Evolutionary conservation across 2,888 invertebrate species (phyloP), one percentile per base, ranked within the genome.

Genomic region (Agonopterix subpropinquella): DNA sequence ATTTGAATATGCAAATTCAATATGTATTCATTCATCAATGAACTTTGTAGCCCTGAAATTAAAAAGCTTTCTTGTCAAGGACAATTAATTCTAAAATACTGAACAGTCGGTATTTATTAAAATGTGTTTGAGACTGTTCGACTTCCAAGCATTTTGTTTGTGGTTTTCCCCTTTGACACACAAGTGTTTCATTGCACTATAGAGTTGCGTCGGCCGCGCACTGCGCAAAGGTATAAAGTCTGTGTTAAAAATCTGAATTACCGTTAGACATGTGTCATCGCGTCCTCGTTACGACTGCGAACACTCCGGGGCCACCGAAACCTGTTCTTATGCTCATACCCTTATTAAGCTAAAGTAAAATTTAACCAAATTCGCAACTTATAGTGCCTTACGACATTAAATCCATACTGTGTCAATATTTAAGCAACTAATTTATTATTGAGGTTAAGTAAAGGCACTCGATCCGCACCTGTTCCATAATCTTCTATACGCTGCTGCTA

Each of bases 191-290:
- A 28, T 28, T 28, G 28, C 28, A 28, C 28, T 39, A 37, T 37
- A 37, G 37, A 37, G 0, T 11, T 8, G 65, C 59, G 75, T 67
- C 68, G 66, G 68, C 66, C 66, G 67, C 66, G 65, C 59, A 63
- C 59, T 61, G 56, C 53, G 57, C 43, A 65, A 58, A 64, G 70
- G 72, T 79, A 28, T 28, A 28, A 28, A 28, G 28, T 28, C 28
- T 5, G 28, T 1, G 28, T 28, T 28, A 77, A 80, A 81, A 82
- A 77, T 77, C 66, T 5, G 70, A 68, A 70, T 80, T 79, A 85
- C 87, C 84, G 87, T 85, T 87, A 87, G 84, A 81, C 77, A 75
- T 87, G 84, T 85, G 83, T 83, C 84, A 84, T 80, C 42, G 42
- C 42, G 86, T 70, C 84, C 87, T 84, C 84, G 68, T 75, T 85